Percentiles rank a stretch among this genome's conserved stretches.
These are phyloP conservation scores for Oryzias celebensis DNA, from an alignment of 2,113 vertebrate species.

Conservation along the genomic window DNA sequence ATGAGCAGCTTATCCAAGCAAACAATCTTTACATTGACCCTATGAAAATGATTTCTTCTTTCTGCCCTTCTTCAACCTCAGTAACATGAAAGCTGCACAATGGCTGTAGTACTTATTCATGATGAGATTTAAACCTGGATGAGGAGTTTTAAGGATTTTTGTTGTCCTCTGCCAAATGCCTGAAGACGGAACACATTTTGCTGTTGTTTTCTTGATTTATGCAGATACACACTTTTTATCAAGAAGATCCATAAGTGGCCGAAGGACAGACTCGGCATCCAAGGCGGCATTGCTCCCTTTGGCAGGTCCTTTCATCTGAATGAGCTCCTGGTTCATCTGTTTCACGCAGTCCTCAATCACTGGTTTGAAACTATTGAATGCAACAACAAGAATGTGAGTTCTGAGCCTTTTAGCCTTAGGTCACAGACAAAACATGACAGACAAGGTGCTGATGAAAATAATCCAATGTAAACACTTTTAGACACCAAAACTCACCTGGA, in stretches of 20 bases:
- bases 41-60: background rate
- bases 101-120: background rate
- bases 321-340: conserved; percentile 92
- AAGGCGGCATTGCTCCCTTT: conserved; percentile 88
- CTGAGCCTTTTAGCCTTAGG: conserved; percentile 17
- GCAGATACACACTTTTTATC: conserved; percentile 87
- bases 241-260: conserved; percentile 95
- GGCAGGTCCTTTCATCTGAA: conserved; percentile 85
- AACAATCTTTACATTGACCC: no score
- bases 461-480: background rate
- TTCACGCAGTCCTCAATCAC: conserved; percentile 92
- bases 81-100: background rate
- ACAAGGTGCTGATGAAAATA: conserved; percentile 11
- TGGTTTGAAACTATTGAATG: conserved; percentile 83
- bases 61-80: background rate
- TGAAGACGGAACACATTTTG: background rate
- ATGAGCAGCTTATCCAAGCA: no score
- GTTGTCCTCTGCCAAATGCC: no score
- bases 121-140: background rate
- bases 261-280: conserved; percentile 89
- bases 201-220: conserved; percentile 1
- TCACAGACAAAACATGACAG: conserved; percentile 15
- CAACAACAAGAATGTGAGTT: background rate
- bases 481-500: conserved; percentile 82
- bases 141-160: no score